phyloP scores from a whole-genome alignment of 92 coral and sea anemone genomes.

The Palythoa grandiflora region DNA sequence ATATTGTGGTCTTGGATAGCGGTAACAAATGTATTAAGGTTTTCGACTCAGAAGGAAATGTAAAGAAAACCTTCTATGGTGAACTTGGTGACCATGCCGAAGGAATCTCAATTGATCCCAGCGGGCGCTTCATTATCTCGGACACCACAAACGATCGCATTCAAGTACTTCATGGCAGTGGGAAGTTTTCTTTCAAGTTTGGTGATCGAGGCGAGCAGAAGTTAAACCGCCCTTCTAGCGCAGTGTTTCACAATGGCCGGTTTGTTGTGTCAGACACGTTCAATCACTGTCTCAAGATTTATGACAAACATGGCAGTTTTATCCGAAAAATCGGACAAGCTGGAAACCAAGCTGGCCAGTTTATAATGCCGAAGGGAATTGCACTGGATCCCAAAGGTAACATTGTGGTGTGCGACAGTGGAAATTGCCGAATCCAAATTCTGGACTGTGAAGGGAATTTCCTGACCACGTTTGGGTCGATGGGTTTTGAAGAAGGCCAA shows the following conservation, averaged over 20 bases:
- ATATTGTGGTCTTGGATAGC: slow-evolving; percentile 61
- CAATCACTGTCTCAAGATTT: slow-evolving; percentile 73
- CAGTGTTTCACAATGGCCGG: slow-evolving; percentile 64
- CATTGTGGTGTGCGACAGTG: slow-evolving; percentile 73
- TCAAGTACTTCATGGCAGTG: slow-evolving; percentile 53
- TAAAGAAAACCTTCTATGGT: slow-evolving; percentile 43
- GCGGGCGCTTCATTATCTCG: slow-evolving; percentile 66
- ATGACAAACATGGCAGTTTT: slow-evolving; percentile 64
- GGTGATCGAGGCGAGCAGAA: slow-evolving; percentile 56
- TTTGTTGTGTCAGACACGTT: slow-evolving; percentile 76
- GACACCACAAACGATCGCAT: slow-evolving; percentile 64
- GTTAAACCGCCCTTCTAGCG: slow-evolving; percentile 65
- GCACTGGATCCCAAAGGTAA: slow-evolving; percentile 62
- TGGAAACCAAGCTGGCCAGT: slow-evolving; percentile 63
- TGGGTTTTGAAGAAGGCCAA: slow-evolving; percentile 56
- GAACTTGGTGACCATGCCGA: slow-evolving; percentile 70
- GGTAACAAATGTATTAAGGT: slow-evolving; percentile 54
- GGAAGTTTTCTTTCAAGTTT: slow-evolving; percentile 65
- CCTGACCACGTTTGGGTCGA: slow-evolving; percentile 58
- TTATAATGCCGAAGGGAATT: slow-evolving; percentile 65
- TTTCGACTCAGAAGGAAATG: slow-evolving; percentile 50
- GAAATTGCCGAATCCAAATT: slow-evolving; percentile 69
- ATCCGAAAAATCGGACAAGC: slow-evolving; percentile 64
- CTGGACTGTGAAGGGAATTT: slow-evolving; percentile 73
- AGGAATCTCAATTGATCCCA: slow-evolving; percentile 68